Evolutionary conservation across 2,888 invertebrate genomes (phyloP).

Genomic region (Lagria hirta): DNA sequence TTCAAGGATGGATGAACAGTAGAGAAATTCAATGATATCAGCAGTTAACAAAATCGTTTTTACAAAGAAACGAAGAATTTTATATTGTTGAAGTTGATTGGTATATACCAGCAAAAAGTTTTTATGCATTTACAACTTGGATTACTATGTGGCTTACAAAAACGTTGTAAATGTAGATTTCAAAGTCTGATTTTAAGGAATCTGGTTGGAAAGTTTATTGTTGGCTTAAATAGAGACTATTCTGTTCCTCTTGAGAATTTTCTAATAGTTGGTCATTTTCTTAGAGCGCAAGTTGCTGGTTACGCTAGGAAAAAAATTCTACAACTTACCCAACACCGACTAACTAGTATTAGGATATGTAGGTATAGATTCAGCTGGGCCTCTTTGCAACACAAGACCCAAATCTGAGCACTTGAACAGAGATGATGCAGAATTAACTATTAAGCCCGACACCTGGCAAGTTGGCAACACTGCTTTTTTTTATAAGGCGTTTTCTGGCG

Average conservation of each 20-base stretch:
- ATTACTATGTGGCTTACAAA: no score
- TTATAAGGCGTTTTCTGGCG: no score
- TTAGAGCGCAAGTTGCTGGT: constrained; percentile 43
- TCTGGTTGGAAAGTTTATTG: constrained; percentile 35
- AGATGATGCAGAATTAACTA: constrained; percentile 41
- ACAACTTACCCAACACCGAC: constrained; percentile 31
- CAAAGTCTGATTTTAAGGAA: constrained; percentile 36
- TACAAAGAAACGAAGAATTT: no score
- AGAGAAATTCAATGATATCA: no score
- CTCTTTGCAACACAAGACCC: constrained; percentile 35
- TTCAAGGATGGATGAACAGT: no score
- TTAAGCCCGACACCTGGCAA: no score
- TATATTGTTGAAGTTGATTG: no score
- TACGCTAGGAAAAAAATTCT: constrained; percentile 39
- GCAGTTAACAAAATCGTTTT: no score
- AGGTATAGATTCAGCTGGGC: constrained; percentile 45
- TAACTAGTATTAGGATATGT: constrained; percentile 37
- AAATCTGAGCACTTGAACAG: constrained; percentile 36
- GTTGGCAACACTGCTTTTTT: no score
- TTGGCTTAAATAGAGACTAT: constrained; percentile 36
- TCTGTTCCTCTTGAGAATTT: constrained; percentile 35
- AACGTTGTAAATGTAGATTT: no score
- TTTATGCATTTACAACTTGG: no score
- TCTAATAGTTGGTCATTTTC: constrained; percentile 40
- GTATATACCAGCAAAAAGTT: no score